These are phyloP conservation scores for Streblospio benedicti DNA, from an alignment of 1,140 invertebrate genomes.

Conservation along the genomic window DNA sequence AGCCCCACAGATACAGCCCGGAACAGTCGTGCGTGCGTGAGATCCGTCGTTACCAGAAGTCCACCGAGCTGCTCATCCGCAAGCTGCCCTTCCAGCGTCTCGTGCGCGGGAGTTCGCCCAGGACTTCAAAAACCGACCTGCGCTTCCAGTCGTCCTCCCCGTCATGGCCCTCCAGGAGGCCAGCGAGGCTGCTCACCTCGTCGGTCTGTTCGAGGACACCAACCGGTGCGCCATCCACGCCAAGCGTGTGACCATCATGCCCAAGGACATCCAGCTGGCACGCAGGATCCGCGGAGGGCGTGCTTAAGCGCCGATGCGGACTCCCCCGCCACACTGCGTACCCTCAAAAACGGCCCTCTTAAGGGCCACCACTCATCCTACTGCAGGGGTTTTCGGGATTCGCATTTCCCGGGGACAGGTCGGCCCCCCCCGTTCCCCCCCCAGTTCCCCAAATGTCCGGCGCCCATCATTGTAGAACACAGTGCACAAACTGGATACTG, in stretches of 20 bases:
- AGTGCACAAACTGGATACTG: too few species aligned
- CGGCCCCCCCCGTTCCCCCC: too few species aligned
- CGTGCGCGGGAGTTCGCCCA: slow-evolving; percentile 72
- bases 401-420: too few species aligned
- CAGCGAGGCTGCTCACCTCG: slow-evolving; percentile 79
- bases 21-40: slow-evolving; percentile 58
- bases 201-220: slow-evolving; percentile 82
- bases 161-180: slow-evolving; percentile 61
- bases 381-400: too few species aligned
- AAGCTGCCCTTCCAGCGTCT: slow-evolving; percentile 50
- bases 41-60: slow-evolving; percentile 59
- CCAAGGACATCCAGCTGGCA: slow-evolving; percentile 73
- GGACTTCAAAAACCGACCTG: slow-evolving; percentile 64
- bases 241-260: slow-evolving; percentile 91
- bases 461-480: too few species aligned
- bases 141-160: slow-evolving; percentile 62
- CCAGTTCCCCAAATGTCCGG: too few species aligned
- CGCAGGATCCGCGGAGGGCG: slow-evolving; percentile 41
- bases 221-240: slow-evolving; percentile 90
- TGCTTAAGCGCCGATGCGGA: too few species aligned
- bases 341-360: too few species aligned
- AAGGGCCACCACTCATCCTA: too few species aligned
- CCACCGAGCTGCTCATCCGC: slow-evolving; percentile 65
- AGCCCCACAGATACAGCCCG: slow-evolving; percentile 53
- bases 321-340: too few species aligned